These are phyloP conservation scores for Pseudomyrmex concolor DNA, from an alignment of 1,140 invertebrate species.

Conservation along the genomic window DNA sequence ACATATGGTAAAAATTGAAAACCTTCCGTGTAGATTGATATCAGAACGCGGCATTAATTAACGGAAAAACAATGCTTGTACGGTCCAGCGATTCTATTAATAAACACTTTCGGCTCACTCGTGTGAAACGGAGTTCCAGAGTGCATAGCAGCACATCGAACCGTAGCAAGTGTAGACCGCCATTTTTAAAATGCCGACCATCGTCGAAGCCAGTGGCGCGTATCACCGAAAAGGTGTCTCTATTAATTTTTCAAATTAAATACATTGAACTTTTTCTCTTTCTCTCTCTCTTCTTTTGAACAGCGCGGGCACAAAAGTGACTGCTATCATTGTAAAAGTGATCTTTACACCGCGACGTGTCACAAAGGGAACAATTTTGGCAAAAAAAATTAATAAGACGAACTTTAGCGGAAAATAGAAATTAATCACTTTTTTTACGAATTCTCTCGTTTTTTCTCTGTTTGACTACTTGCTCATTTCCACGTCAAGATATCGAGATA, in stretches of 20 bases:
- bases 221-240: slow-evolving; percentile 26
- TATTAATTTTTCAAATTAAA: slow-evolving; percentile 59
- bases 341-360: slow-evolving; percentile 13
- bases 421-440: slow-evolving; percentile 56
- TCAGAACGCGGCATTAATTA: slow-evolving; percentile 39
- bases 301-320: slow-evolving; percentile 14
- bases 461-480: slow-evolving; percentile 50
- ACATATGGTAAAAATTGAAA: not conserved
- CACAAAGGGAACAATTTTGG: not conserved
- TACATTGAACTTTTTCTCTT: slow-evolving; percentile 7
- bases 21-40: not conserved
- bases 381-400: slow-evolving; percentile 32
- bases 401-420: slow-evolving; percentile 43
- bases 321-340: not conserved
- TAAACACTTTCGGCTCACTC: slow-evolving; percentile 48
- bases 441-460: no score
- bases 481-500: slow-evolving; percentile 38
- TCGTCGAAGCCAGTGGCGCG: slow-evolving; percentile 35
- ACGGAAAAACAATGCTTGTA: slow-evolving; percentile 41
- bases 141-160: slow-evolving; percentile 17
- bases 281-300: not conserved
- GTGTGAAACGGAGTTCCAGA: slow-evolving; percentile 34
- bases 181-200: slow-evolving; percentile 38
- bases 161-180: not conserved
- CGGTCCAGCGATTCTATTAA: slow-evolving; percentile 40